A percentile compares a stretch with the other conserved stretches of the same genome.
Conservation (phyloP, 2,113 vertebrate species). For the Mastomys natalensis region DNA sequence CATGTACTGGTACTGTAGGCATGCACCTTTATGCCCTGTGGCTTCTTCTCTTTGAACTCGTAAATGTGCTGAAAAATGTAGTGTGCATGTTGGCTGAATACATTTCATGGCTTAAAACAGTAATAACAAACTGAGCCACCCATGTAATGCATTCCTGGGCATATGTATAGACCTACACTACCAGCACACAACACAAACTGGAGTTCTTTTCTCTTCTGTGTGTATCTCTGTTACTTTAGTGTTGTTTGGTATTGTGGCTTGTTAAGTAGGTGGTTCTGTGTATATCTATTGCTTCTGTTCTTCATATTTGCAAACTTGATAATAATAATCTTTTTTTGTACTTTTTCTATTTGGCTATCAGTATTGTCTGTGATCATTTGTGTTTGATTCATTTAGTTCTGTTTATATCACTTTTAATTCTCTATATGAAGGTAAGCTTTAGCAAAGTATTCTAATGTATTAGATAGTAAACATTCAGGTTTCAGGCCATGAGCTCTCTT, state of each 20-base stretch:
- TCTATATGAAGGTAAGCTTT: neutral
- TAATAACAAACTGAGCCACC: neutral
- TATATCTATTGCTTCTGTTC: constrained; percentile 23
- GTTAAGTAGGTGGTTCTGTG: neutral
- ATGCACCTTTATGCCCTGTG: neutral
- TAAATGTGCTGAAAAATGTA: constrained; percentile 28
- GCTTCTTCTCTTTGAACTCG: neutral
- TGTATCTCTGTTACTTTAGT: neutral
- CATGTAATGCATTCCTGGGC: neutral
- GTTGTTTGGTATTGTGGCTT: neutral
- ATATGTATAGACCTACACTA: neutral
- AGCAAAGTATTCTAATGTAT: constrained; percentile 1
- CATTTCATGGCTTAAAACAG: constrained; percentile 9
- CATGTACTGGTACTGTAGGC: neutral
- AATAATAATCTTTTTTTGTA: neutral
- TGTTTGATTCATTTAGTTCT: neutral
- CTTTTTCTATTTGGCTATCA: constrained; percentile 10
- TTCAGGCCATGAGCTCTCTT: neutral
- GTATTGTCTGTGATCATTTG: neutral
- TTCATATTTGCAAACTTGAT: constrained; percentile 3
- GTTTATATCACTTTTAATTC: constrained; percentile 47
- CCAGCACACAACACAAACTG: neutral
- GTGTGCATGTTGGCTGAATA: neutral
- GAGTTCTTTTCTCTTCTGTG: neutral
- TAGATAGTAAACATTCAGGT: neutral